These are phyloP conservation scores for Vespertilio murinus DNA, from an alignment of 2,797 vertebrate species.

Conservation along the genomic window DNA sequence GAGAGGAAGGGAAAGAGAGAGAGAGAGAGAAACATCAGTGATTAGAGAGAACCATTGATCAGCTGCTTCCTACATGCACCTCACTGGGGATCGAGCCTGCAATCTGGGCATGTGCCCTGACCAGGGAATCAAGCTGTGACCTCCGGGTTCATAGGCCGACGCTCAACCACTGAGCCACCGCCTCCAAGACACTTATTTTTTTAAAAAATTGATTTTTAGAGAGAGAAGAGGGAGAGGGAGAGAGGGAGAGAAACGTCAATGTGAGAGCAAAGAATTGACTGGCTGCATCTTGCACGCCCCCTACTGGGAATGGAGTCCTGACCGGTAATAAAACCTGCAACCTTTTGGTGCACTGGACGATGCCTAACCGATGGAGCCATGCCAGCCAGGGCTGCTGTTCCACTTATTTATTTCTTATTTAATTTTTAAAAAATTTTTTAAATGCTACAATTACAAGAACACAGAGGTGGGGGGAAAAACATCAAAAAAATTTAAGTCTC, in stretches of 20 bases:
- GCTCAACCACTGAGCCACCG: no score
- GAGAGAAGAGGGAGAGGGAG: no score
- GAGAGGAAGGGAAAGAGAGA: neutral
- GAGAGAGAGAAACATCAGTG: neutral
- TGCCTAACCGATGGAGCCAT: neutral
- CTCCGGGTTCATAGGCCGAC: no score
- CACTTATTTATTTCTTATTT: neutral
- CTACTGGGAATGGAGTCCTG: neutral
- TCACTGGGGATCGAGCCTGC: neutral
- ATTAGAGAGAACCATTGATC: neutral
- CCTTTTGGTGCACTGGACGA: neutral
- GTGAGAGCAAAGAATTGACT: neutral
- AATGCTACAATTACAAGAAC: neutral
- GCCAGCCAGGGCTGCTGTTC: neutral
- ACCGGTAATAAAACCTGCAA: neutral
- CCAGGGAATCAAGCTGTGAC: neutral
- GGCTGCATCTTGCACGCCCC: neutral
- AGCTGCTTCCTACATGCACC: neutral
- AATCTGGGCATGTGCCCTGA: neutral
- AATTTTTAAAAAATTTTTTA: no score
- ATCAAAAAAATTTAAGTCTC: neutral
- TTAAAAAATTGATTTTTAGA: no score
- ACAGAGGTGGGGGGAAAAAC: neutral
- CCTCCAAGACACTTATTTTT: no score
- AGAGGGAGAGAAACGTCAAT: neutral